Percentiles rank a stretch among this genome's conserved stretches.
Conservation (phyloP, 2,113 vertebrate species). For the Lota lota region DNA sequence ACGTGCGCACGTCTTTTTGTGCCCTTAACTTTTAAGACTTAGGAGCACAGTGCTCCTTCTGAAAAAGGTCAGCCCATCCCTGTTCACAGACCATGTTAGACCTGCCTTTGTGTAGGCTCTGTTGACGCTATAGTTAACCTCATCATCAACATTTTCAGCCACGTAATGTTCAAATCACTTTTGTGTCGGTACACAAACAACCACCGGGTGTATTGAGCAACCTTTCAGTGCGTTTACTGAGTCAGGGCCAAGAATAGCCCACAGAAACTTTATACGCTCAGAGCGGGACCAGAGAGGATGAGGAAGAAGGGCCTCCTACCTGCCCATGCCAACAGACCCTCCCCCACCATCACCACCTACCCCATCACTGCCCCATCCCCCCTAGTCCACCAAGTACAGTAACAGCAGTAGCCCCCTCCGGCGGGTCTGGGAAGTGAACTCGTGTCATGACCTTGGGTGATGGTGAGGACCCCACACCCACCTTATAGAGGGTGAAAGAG, state of each 20-base stretch:
- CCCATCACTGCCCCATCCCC: background rate
- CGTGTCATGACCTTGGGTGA: background rate
- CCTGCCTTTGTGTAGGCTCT: background rate
- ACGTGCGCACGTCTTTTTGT: no score
- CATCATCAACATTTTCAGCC: no score
- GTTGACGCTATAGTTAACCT: no score
- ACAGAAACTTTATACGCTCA: slow-evolving; percentile 27
- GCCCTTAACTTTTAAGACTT: no score
- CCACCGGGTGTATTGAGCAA: slow-evolving; percentile 27
- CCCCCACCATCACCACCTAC: no score
- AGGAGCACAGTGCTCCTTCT: no score
- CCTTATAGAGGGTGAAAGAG: background rate
- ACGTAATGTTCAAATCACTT: background rate
- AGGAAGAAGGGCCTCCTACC: background rate
- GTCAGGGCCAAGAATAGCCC: slow-evolving; percentile 38
- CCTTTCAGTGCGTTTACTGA: slow-evolving; percentile 45
- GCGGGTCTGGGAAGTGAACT: background rate
- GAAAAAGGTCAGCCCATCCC: no score
- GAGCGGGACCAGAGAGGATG: slow-evolving; percentile 7
- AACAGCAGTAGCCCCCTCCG: background rate
- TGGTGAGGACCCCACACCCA: no score
- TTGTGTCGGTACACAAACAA: background rate
- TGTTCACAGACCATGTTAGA: background rate
- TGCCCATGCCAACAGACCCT: no score
- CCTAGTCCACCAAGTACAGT: no score